Evolutionary conservation across 2,113 vertebrate species (phyloP).

Genomic region (Taxidea taxus): DNA sequence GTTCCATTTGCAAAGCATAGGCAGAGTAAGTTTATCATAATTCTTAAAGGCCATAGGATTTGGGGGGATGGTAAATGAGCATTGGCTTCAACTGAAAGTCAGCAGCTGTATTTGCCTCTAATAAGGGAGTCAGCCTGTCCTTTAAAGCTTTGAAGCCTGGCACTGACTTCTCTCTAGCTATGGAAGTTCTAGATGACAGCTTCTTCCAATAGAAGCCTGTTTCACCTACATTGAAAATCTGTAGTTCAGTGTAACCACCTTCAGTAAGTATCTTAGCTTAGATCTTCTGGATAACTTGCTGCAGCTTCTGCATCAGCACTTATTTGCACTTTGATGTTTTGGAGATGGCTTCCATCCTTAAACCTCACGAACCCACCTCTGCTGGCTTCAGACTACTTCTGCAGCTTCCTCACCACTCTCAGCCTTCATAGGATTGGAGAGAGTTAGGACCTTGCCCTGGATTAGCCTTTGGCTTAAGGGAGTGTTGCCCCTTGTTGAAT

Average conservation of each 20-base stretch:
- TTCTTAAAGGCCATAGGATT: background rate
- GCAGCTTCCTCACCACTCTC: background rate
- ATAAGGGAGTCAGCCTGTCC: background rate
- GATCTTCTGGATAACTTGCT: background rate
- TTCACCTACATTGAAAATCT: background rate
- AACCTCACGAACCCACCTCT: background rate
- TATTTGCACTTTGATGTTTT: background rate
- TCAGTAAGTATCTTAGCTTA: background rate
- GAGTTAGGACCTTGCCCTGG: background rate
- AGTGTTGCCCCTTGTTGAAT: background rate
- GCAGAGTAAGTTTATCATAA: background rate
- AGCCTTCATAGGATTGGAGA: background rate
- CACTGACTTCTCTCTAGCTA: background rate
- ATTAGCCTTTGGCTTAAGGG: background rate
- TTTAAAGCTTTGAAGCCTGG: background rate
- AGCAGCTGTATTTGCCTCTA: background rate
- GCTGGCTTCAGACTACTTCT: background rate
- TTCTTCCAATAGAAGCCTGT: background rate
- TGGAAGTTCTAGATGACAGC: background rate
- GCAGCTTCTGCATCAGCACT: background rate
- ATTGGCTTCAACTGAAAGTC: background rate
- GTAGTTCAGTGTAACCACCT: background rate
- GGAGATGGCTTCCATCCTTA: background rate
- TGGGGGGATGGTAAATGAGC: background rate
- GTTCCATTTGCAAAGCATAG: background rate